A percentile compares a stretch with the other conserved stretches of the same genome.
Evolutionary conservation across 2,888 invertebrate genomes (phyloP).

Genomic region (Dicroscelio sp.): DNA sequence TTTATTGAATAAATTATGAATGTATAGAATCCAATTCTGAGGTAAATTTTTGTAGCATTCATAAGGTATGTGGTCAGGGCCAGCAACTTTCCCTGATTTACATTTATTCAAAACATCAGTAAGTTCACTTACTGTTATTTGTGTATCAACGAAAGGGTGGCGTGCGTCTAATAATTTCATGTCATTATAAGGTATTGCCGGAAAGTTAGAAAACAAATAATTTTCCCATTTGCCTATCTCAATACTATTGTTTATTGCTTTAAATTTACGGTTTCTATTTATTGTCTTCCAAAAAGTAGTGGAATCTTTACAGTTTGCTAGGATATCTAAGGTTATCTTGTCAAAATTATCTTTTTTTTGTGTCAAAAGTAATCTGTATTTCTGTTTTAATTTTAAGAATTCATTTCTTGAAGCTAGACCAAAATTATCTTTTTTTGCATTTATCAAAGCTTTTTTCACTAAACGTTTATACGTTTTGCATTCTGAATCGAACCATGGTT

Average conservation of each 20-base stretch:
- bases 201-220: background rate
- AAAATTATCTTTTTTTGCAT: background rate
- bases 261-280: background rate
- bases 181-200: background rate
- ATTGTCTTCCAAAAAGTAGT: background rate
- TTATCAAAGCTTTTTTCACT: background rate
- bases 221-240: background rate
- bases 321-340: background rate
- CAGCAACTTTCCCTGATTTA: background rate
- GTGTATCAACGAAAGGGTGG: background rate
- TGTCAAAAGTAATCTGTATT: too few species aligned
- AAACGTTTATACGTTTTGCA: background rate
- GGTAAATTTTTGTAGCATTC: background rate
- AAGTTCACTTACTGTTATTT: background rate
- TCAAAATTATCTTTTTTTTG: background rate
- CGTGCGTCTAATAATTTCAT: background rate
- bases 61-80: slow-evolving; percentile 17
- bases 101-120: background rate
- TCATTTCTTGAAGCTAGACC: background rate
- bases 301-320: background rate
- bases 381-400: too few species aligned
- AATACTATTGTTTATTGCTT: too few species aligned
- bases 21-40: slow-evolving; percentile 8
- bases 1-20: slow-evolving; percentile 10
- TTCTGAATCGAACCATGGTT: background rate